Evolutionary conservation across 1,140 invertebrate genomes (phyloP).

Genomic region (Microplitis mediator): DNA sequence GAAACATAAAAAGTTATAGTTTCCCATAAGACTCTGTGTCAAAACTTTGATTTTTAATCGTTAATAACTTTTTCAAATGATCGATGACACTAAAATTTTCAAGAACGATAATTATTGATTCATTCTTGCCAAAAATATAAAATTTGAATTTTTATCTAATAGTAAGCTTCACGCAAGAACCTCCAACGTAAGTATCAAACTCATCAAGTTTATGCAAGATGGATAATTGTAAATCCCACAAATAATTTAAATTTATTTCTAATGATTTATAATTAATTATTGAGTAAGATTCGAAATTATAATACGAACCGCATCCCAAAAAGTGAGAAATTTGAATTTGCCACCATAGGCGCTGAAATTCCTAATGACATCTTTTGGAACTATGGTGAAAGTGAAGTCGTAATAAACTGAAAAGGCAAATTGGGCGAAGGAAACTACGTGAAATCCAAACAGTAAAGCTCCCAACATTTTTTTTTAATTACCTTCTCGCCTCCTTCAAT

Average conservation of each 20-base stretch:
- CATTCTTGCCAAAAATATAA: too few species aligned
- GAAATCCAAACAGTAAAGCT: slow-evolving; percentile 65
- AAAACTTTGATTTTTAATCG: too few species aligned
- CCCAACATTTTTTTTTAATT: slow-evolving; percentile 44
- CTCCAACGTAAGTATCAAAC: too few species aligned
- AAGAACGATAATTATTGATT: too few species aligned
- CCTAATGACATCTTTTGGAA: slow-evolving; percentile 64
- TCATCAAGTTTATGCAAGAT: too few species aligned
- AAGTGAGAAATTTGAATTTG: slow-evolving; percentile 88
- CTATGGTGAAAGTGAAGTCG: slow-evolving; percentile 71
- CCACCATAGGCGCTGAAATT: slow-evolving; percentile 66
- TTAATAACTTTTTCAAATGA: too few species aligned
- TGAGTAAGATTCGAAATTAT: background rate
- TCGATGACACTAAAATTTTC: too few species aligned
- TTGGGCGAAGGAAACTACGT: slow-evolving; percentile 69
- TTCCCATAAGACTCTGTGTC: too few species aligned
- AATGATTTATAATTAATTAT: background rate
- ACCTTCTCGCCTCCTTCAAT: background rate
- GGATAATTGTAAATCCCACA: too few species aligned
- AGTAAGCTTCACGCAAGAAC: too few species aligned
- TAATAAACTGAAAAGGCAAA: slow-evolving; percentile 78
- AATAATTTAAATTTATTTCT: background rate
- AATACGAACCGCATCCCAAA: slow-evolving; percentile 80
- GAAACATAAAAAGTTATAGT: too few species aligned
- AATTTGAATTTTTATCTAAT: too few species aligned